phyloP scores from a whole-genome alignment of 2,113 vertebrate genomes.

The Phoxinus phoxinus region DNA sequence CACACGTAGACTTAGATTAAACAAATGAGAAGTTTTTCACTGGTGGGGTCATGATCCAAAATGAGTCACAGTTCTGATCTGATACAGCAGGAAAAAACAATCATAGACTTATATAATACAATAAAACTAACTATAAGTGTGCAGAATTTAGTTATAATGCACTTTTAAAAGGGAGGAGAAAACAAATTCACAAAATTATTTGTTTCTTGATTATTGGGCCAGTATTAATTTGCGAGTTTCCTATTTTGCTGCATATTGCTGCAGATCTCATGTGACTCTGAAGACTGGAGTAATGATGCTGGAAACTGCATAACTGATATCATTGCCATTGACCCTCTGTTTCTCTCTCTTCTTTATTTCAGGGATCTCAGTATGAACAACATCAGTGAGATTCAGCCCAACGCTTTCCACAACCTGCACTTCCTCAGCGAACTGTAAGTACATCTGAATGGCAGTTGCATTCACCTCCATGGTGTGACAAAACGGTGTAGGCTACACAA shows the following conservation, averaged over 20 bases:
- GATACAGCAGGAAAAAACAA: background rate
- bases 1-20: background rate
- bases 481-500: background rate
- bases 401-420: constrained; percentile 82
- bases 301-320: background rate
- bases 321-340: constrained; percentile 18
- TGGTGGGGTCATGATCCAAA: background rate
- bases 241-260: background rate
- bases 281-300: background rate
- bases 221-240: background rate
- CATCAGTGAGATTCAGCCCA: constrained; percentile 86
- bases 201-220: too few relatives aligned
- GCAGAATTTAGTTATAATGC: background rate
- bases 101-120: background rate
- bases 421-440: constrained; percentile 96
- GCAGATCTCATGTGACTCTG: background rate
- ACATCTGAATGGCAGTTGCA: constrained; percentile 31
- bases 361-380: constrained; percentile 99
- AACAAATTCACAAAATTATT: background rate
- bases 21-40: background rate
- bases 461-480: constrained; percentile 15
- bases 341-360: constrained; percentile 52
- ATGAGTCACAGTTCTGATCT: background rate
- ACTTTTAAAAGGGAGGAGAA: background rate
- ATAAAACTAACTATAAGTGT: background rate